These are phyloP conservation scores for Callorhinus ursinus DNA, from an alignment of 2,113 vertebrate genomes.

Conservation along the genomic window DNA sequence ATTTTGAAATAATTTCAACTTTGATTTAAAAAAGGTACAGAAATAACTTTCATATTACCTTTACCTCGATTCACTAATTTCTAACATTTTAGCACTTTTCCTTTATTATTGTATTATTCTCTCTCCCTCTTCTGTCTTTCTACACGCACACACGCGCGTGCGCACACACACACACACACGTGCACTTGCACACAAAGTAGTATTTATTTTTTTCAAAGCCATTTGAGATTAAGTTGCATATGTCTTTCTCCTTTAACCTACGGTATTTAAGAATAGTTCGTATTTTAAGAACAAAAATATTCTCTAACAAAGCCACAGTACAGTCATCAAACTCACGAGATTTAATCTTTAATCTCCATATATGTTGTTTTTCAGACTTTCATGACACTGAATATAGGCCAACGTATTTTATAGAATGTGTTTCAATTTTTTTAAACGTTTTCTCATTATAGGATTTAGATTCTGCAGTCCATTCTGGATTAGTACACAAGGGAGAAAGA, in stretches of 20 bases:
- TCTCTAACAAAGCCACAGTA: neutral
- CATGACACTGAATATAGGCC: neutral
- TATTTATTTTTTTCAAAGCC: neutral
- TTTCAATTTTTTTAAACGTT: neutral
- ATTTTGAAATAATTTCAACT: neutral
- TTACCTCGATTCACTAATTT: slow-evolving; percentile 2
- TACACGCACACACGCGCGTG: neutral
- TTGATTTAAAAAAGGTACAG: neutral
- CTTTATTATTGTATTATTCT: neutral
- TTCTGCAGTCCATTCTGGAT: neutral
- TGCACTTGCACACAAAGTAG: neutral
- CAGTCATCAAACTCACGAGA: neutral
- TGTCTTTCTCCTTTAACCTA: neutral
- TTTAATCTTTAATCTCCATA: neutral
- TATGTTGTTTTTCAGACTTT: slow-evolving; percentile 14
- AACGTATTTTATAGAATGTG: neutral
- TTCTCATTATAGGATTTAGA: neutral
- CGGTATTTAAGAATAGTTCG: neutral
- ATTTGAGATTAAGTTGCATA: neutral
- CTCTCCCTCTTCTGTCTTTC: neutral
- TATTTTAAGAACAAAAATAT: neutral
- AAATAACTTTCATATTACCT: neutral
- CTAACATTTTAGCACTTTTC: neutral
- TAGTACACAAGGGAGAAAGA: neutral
- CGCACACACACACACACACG: neutral